Evolutionary conservation across 2,113 vertebrate species (phyloP).

Genomic region (Pteronura brasiliensis): DNA sequence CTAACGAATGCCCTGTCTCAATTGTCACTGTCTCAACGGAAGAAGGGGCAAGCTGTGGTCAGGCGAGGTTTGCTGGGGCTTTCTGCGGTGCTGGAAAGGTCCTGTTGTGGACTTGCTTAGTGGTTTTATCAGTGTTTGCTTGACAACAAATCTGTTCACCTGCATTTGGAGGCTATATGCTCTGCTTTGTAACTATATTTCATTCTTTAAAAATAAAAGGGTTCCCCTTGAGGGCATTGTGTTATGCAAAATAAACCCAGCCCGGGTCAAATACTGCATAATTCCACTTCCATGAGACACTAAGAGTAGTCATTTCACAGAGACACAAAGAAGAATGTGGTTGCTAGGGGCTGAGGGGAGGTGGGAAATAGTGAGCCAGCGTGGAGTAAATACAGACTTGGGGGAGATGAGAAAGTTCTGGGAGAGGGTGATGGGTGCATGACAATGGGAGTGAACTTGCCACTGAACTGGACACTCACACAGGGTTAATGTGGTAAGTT

Average conservation of each 20-base stretch:
- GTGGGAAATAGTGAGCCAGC: background rate
- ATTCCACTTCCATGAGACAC: background rate
- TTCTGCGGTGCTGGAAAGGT: background rate
- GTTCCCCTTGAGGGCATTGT: background rate
- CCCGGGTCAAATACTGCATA: background rate
- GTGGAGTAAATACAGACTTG: background rate
- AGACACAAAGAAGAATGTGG: background rate
- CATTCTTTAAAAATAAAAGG: background rate
- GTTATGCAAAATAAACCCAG: background rate
- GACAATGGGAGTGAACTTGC: background rate
- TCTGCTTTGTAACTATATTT: background rate
- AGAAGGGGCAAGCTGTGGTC: background rate
- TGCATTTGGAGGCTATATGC: background rate
- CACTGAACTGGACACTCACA: background rate
- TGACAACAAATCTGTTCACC: background rate
- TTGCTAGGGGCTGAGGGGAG: background rate
- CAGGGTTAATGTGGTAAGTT: background rate
- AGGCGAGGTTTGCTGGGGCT: background rate
- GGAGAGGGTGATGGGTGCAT: background rate
- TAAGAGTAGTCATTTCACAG: background rate
- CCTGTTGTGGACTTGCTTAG: background rate
- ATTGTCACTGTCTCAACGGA: background rate
- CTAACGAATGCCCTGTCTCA: rapidly evolving
- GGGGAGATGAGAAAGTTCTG: background rate
- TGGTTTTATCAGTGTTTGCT: background rate